A percentile compares a stretch with the other conserved stretches of the same genome.
Conservation (phyloP, 2,113 vertebrate genomes). For the Vicugna pacos region DNA sequence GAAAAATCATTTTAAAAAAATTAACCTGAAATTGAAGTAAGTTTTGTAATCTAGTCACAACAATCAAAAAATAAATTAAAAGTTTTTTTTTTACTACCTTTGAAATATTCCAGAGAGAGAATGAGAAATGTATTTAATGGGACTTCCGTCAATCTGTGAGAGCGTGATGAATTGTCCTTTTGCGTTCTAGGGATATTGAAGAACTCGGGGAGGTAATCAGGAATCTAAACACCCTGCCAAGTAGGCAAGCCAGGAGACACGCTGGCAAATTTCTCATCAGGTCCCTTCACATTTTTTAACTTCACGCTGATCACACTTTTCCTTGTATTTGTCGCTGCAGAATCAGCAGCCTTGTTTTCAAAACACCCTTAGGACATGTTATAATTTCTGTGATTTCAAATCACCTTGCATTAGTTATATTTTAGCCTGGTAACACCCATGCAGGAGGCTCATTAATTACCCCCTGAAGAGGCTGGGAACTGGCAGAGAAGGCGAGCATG, state of each 20-base stretch:
- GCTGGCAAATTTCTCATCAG: background rate
- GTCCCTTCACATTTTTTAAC: background rate
- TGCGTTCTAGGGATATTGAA: background rate
- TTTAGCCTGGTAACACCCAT: background rate
- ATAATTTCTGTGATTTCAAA: conserved; percentile 48
- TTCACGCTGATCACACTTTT: conserved; percentile 42
- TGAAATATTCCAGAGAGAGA: background rate
- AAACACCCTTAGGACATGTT: conserved; percentile 22
- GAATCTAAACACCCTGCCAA: background rate
- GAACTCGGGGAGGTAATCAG: background rate
- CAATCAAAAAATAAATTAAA: background rate
- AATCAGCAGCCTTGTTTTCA: conserved; percentile 35
- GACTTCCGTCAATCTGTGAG: background rate
- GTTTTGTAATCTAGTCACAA: background rate
- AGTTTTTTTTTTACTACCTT: background rate
- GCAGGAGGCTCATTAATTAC: background rate
- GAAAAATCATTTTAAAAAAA: background rate
- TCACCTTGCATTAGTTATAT: background rate
- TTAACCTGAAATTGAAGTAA: background rate
- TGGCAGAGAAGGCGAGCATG: background rate
- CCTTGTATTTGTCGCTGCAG: conserved; percentile 15
- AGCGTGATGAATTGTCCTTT: background rate
- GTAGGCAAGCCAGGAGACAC: background rate
- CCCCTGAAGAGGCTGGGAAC: background rate
- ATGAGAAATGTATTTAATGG: background rate